A percentile compares a stretch with the other conserved stretches of the same genome.
Evolutionary conservation across 2,888 invertebrate species (phyloP).

Genomic region (Agrochola circellaris): DNA sequence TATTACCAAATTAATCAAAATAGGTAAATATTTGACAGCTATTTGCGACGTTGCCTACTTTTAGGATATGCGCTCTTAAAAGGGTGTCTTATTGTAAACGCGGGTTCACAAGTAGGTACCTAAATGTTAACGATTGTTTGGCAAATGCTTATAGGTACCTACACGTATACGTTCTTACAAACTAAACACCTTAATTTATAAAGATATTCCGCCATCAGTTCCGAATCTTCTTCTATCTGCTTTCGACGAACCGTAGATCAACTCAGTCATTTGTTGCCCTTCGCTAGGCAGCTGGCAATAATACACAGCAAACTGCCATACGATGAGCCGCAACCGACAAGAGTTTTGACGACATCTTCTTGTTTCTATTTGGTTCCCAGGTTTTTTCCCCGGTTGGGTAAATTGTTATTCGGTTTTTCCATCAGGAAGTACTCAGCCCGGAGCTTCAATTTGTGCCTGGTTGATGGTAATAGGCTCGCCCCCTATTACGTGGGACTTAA

Average conservation of each 20-base stretch:
- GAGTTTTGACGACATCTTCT: slow-evolving; percentile 71
- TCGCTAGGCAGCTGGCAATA: slow-evolving; percentile 91
- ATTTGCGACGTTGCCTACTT: too few relatives aligned
- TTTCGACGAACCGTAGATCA: slow-evolving; percentile 71
- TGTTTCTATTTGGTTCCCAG: too few relatives aligned
- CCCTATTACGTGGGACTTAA: too few relatives aligned
- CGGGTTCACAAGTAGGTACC: background rate
- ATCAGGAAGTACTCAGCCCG: too few relatives aligned
- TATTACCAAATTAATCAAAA: too few relatives aligned
- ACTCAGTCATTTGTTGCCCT: slow-evolving; percentile 90
- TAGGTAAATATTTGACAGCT: too few relatives aligned
- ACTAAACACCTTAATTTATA: background rate
- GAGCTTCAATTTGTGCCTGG: too few relatives aligned
- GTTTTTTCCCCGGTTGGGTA: too few relatives aligned
- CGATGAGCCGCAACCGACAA: slow-evolving; percentile 90
- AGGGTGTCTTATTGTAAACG: background rate
- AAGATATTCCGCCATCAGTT: background rate
- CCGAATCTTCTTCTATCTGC: slow-evolving; percentile 51
- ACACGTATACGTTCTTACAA: background rate
- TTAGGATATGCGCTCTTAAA: too few relatives aligned
- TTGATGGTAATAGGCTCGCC: too few relatives aligned
- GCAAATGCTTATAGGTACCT: background rate
- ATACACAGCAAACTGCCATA: slow-evolving; percentile 89
- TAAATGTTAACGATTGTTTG: background rate
- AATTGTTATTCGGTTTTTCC: too few relatives aligned